Base-by-base conservation (phyloP, 2,888 invertebrate genomes). In the Dendrolimus houi region DNA sequence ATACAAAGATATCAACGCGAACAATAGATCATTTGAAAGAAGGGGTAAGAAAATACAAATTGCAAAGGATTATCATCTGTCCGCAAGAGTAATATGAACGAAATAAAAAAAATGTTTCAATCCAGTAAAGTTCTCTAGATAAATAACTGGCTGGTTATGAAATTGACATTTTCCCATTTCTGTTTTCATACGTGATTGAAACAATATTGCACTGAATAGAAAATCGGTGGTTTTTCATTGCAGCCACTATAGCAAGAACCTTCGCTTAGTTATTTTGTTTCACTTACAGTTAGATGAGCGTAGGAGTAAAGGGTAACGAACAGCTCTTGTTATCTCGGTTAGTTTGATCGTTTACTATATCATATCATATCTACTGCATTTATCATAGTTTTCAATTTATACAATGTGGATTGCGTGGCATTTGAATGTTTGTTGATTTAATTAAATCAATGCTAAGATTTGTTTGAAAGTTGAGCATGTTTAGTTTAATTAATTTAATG, bases 101-200 rank as follows among this genome's bases (percentile, higher is more conserved):
- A 29, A 47, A 47, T 12, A 47, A 12, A 47, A 47, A 10, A 47
- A 47, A 47, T 47, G 12, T 47, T 47, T 12, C 9, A 8, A 47
- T 47, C 47, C 9, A 47, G 10, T 47, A 12, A 9, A 47, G 47
- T 47, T 47, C 47, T 47, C 47, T 3, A 12, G 47, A 9, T 47
- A 47, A 47, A 47, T 47, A 9, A 12, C 47, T 3, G 9, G 47
- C 47, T 57, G 29, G 56, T 60, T 47, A 57, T 40, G 57, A 64
- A 60, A 67, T 61, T 68, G 61, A 58, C 66, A 59, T 71, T 72
- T 67, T 71, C 71, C 68, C 64, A 67, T 72, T 75, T 70, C 62
- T 65, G 67, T 74, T 76, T 74, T 65, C 64, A 65, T 72, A 69
- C 74, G 75, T 81, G 78, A 81, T 81, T 83, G 81, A 82, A 83